Percentiles rank a stretch among this genome's conserved stretches.
phyloP scores from a whole-genome alignment of 2,113 vertebrate genomes.

The Nycticryphes semicollaris region DNA sequence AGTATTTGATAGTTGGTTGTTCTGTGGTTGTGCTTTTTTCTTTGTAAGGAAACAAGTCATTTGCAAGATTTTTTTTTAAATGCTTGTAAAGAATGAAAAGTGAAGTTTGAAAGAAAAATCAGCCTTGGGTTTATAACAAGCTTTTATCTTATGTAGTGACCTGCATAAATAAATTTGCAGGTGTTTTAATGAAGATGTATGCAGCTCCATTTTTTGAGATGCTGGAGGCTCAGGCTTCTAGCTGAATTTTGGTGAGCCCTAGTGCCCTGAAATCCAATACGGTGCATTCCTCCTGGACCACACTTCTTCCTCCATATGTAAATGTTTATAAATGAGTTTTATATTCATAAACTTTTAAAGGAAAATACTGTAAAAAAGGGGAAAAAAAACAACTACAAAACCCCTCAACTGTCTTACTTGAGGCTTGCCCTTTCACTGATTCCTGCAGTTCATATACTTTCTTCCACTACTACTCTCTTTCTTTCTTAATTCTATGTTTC shows the following conservation, averaged over 20 bases:
- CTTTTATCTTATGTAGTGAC: neutral
- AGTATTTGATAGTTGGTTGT: neutral
- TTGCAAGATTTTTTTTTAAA: constrained; percentile 7
- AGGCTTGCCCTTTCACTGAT: neutral
- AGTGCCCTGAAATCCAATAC: neutral
- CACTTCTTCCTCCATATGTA: neutral
- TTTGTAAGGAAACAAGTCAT: neutral
- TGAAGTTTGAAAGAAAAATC: neutral
- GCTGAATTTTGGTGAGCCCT: neutral
- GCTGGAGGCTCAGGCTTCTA: neutral
- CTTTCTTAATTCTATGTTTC: neutral
- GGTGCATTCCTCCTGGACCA: neutral
- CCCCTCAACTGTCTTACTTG: neutral
- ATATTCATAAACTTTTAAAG: neutral
- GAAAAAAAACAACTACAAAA: neutral
- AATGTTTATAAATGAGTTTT: neutral
- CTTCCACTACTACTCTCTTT: neutral
- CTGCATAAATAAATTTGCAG: constrained; percentile 7
- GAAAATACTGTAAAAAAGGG: neutral
- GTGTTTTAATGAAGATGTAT: neutral
- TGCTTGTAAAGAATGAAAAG: neutral
- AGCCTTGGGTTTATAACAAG: neutral
- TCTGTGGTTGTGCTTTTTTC: neutral
- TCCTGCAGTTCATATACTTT: neutral
- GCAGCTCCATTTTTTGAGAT: neutral